Evolutionary conservation across 2,113 vertebrate genomes (phyloP).

Genomic region (Myiopsitta monachus): DNA sequence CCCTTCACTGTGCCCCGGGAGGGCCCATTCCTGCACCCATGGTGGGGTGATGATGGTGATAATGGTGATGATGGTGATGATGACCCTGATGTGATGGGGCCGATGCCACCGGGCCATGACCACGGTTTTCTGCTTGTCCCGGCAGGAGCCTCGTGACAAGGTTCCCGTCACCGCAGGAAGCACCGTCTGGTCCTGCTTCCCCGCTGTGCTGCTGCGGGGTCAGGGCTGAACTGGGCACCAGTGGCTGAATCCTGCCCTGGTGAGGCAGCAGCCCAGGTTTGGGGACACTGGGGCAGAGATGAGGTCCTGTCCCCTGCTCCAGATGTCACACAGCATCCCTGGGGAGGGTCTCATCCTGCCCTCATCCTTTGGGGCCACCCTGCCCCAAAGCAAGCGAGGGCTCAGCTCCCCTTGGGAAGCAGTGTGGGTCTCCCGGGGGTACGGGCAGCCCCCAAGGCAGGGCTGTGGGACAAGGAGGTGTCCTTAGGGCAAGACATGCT

Average conservation of each 20-base stretch:
- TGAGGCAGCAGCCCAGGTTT: fast-evolving
- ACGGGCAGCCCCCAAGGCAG: background rate
- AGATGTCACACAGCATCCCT: fast-evolving
- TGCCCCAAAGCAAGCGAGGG: fast-evolving
- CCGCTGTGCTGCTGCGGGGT: no score
- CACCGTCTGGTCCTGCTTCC: background rate
- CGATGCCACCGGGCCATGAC: background rate
- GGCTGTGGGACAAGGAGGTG: background rate
- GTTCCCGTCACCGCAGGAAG: background rate
- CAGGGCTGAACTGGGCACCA: fast-evolving
- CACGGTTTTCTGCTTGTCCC: background rate
- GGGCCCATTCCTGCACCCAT: fast-evolving
- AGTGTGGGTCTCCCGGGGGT: fast-evolving
- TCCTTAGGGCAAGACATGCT: background rate
- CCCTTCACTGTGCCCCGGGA: fast-evolving
- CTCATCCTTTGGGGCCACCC: no score
- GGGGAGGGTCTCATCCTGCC: background rate
- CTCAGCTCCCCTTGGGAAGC: background rate
- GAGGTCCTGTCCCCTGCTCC: background rate
- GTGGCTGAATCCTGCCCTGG: background rate
- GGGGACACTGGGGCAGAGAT: fast-evolving
- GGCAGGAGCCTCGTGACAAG: fast-evolving
- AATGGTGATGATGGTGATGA: background rate
- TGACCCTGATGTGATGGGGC: fast-evolving
- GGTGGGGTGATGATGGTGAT: background rate